Conservation (phyloP, 2,797 vertebrate species). For the Poeciliopsis presidionis region DNA sequence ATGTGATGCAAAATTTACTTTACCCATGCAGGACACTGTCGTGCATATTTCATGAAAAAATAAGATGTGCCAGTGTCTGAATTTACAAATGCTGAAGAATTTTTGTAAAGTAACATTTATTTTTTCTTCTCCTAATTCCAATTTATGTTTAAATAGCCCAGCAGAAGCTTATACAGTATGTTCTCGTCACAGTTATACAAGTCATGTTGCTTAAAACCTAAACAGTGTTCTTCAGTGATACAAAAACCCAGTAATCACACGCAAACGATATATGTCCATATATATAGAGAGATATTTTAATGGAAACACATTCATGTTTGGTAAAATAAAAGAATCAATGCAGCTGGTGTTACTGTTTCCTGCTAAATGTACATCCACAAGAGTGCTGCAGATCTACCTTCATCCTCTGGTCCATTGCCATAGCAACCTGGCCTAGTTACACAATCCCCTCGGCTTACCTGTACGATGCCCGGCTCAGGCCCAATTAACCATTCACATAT, state of each 20-base stretch:
- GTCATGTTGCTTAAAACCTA: not conserved
- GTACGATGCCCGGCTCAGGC: slow-evolving; percentile 63
- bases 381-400: slow-evolving; percentile 54
- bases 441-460: slow-evolving; percentile 63
- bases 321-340: slow-evolving; percentile 80
- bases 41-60: slow-evolving; percentile 7
- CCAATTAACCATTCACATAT: slow-evolving; percentile 68
- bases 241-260: slow-evolving; percentile 5
- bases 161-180: not conserved
- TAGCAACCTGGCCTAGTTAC: slow-evolving; percentile 70
- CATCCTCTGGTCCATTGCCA: slow-evolving; percentile 62
- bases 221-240: slow-evolving; percentile 8
- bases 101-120: slow-evolving; percentile 1
- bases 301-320: slow-evolving; percentile 81
- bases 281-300: slow-evolving; percentile 22
- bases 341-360: slow-evolving; percentile 77
- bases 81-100: not conserved
- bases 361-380: slow-evolving; percentile 71
- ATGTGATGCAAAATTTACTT: slow-evolving; percentile 32
- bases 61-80: not conserved
- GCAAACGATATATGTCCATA: slow-evolving; percentile 20
- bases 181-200: not conserved
- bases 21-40: slow-evolving; percentile 33
- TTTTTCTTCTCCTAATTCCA: not conserved
- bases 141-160: slow-evolving; percentile 10